Base-by-base conservation (phyloP, 1,140 invertebrate species). In the Heliconius congener region DNA sequence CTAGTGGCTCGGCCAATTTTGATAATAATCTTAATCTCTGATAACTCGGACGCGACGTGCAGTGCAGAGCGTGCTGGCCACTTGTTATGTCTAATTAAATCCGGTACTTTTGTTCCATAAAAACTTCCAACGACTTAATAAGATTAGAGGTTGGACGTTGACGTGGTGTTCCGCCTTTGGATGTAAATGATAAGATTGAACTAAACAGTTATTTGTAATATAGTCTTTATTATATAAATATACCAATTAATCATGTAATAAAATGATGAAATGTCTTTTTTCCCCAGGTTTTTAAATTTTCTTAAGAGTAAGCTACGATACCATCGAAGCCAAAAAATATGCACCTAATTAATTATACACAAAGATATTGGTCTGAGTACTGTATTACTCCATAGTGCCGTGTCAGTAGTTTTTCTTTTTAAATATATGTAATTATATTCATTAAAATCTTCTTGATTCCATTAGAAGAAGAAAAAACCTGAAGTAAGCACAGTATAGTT, bases 71-170 rank as follows among this genome's bases (percentile, higher is more conserved):
- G 60, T 66, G 60, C n/a, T 66, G 60, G 27, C 60, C 60, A 66
- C 60, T 66, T 66, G 60, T 66, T 30, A 66, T 66, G 60, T 66
- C 60, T 66, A 66, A 66, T 66, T 66, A 66, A 66, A 66, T 66
- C 60, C 27, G 60, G 60, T 66, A 66, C 60, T 66, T 66, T 66
- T 66, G 60, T 66, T 66, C 55, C 60, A 66, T 66, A 66, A 66
- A 66, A 66, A 66, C 60, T 66, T 1, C 27, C 60, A 66, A 66
- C 60, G 60, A 66, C 60, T 60, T 60, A 60, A 60, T 60, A 60
- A 60, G 23, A 60, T 60, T 60, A 60, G 57, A 60, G 60, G 60
- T 66, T 66, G 23, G 27, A 66, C 60, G 60, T 66, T 30, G 60
- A 66, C 60, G 13, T 60, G 55, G n/a, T 66, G 60, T 66, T 66